Evolutionary conservation across 2,113 vertebrate species (phyloP).

Genomic region (Anguilla japonica): DNA sequence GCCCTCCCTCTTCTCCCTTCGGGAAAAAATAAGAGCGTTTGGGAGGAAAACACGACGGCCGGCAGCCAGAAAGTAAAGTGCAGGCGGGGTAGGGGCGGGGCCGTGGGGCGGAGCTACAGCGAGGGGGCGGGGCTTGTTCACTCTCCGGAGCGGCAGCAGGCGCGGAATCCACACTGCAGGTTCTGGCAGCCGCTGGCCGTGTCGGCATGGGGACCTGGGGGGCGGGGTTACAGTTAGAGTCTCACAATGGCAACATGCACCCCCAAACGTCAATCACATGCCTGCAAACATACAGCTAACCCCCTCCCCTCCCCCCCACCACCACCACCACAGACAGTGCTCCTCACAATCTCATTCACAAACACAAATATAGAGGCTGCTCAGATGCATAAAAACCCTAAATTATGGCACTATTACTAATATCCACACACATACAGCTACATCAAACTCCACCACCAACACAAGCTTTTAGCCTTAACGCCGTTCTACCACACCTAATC

Average conservation of each 20-base stretch:
- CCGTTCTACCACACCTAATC: too few relatives aligned
- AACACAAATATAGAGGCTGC: too few relatives aligned
- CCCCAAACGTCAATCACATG: background rate
- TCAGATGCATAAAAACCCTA: too few relatives aligned
- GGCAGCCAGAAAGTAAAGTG: constrained; percentile 83
- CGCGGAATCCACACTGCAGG: constrained; percentile 98
- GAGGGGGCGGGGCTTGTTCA: constrained; percentile 71
- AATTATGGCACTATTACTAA: too few relatives aligned
- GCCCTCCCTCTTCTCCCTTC: constrained; percentile 30
- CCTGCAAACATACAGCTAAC: background rate
- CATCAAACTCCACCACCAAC: too few relatives aligned
- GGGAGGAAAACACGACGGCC: constrained; percentile 56
- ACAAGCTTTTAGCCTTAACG: too few relatives aligned
- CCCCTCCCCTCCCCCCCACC: too few relatives aligned
- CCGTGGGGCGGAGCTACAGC: constrained; percentile 66
- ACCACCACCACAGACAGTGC: too few relatives aligned
- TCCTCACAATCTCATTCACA: too few relatives aligned
- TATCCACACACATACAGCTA: too few relatives aligned
- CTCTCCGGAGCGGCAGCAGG: constrained; percentile 97
- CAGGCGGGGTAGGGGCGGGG: constrained; percentile 65
- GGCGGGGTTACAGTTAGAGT: constrained; percentile 27
- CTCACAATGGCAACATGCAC: background rate
- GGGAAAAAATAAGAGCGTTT: constrained; percentile 43
- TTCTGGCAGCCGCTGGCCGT: constrained; percentile 99
- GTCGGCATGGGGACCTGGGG: constrained; percentile 92